These are phyloP conservation scores for Podarcis raffonei DNA, from an alignment of 2,113 vertebrate species.

Conservation along the genomic window DNA sequence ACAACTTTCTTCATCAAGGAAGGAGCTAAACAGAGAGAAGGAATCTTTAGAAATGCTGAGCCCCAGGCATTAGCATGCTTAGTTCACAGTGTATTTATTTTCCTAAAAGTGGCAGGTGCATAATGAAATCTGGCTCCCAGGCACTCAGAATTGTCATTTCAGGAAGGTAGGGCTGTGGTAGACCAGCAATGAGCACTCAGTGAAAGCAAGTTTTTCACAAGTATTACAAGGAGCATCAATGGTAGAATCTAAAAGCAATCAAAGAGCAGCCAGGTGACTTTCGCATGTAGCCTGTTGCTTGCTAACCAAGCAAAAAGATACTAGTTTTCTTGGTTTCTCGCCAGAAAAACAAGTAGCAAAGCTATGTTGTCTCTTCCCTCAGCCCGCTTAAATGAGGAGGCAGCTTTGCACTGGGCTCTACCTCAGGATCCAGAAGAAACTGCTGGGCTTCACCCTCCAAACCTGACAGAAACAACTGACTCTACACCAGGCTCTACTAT, in stretches of 20 bases:
- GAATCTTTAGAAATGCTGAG: not conserved
- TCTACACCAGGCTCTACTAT: not conserved
- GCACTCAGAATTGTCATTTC: not conserved
- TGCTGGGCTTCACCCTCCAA: not conserved
- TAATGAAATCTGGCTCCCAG: not conserved
- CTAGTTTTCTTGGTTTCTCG: not conserved
- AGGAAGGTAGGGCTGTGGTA: not conserved
- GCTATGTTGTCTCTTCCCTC: not conserved
- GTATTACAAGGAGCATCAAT: not conserved
- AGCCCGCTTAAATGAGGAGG: not conserved
- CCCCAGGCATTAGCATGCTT: not conserved
- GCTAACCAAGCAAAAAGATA: too few species aligned
- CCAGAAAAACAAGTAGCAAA: not conserved
- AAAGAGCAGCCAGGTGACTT: not conserved
- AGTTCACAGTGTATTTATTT: not conserved
- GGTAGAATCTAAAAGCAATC: not conserved
- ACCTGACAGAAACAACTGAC: not conserved
- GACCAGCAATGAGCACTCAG: not conserved
- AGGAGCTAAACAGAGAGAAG: not conserved
- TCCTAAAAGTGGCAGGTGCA: not conserved
- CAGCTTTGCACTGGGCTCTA: not conserved
- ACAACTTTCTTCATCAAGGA: not conserved
- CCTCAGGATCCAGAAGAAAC: not conserved
- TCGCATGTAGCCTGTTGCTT: too few species aligned
- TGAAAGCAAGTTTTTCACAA: not conserved